phyloP scores from a whole-genome alignment of 2,888 invertebrate genomes.

The Resseliella maxima region DNA sequence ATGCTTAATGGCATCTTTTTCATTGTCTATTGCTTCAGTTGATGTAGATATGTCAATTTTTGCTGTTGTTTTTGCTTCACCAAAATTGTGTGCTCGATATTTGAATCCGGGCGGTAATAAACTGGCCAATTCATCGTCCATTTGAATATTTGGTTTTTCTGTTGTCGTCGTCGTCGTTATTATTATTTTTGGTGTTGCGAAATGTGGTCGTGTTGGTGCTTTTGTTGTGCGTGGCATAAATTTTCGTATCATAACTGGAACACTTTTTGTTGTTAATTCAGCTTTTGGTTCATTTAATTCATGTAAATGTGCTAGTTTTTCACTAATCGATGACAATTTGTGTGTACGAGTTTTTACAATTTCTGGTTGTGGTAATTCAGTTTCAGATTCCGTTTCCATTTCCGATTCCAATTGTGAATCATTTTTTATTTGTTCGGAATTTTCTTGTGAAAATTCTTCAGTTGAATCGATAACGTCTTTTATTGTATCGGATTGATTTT shows the following conservation, averaged over 20 bases:
- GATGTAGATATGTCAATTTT: constrained; percentile 4
- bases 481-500: constrained; percentile 25
- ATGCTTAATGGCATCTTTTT: background rate
- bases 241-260: constrained; percentile 75
- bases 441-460: background rate
- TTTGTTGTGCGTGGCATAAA: constrained; percentile 71
- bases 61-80: background rate
- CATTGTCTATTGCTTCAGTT: constrained; percentile 57
- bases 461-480: constrained; percentile 57
- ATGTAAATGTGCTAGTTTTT: constrained; percentile 44
- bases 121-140: background rate
- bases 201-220: constrained; percentile 61
- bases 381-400: too few relatives aligned
- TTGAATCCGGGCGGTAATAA: constrained; percentile 51
- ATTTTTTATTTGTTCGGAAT: too few relatives aligned
- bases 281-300: constrained; percentile 72
- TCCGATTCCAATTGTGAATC: too few relatives aligned
- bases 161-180: constrained; percentile 55
- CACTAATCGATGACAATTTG: constrained; percentile 9
- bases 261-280: constrained; percentile 69
- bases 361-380: background rate
- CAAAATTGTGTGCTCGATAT: background rate
- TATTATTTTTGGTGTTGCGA: too few relatives aligned
- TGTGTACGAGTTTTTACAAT: background rate
- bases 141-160: constrained; percentile 26